These are phyloP conservation scores for Miichthys miiuy DNA, from an alignment of 2,797 vertebrate species.

Conservation along the genomic window DNA sequence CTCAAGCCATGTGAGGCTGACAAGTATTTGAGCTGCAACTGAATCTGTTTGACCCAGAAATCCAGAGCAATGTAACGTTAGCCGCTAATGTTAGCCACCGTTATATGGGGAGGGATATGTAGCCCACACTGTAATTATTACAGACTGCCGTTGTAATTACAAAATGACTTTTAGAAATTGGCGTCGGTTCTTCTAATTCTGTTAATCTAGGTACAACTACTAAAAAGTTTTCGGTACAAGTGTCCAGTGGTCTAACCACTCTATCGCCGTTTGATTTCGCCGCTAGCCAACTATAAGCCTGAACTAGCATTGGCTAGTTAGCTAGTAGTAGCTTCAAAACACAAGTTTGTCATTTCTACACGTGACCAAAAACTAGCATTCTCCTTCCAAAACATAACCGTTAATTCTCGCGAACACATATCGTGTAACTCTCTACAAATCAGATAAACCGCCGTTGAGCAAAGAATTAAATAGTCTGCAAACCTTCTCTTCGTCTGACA, in stretches of 20 bases:
- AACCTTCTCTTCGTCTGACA: slow-evolving; percentile 98
- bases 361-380: background rate
- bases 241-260: background rate
- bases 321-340: slow-evolving; percentile 52
- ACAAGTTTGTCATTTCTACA: slow-evolving; percentile 32
- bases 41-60: slow-evolving; percentile 81
- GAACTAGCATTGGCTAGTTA: slow-evolving; percentile 68
- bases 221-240: background rate
- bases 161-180: background rate
- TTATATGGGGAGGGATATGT: background rate
- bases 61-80: slow-evolving; percentile 58
- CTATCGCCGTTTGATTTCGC: slow-evolving; percentile 5
- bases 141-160: background rate
- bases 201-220: background rate
- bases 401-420: background rate
- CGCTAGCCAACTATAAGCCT: slow-evolving; percentile 50
- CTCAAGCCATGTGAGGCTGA: slow-evolving; percentile 53
- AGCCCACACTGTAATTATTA: background rate
- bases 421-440: rapidly evolving
- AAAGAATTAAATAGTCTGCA: slow-evolving; percentile 46
- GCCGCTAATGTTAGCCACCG: slow-evolving; percentile 60
- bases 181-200: rapidly evolving
- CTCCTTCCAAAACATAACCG: background rate
- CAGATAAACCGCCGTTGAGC: background rate
- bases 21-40: slow-evolving; percentile 75